Base-by-base conservation (phyloP, 2,888 invertebrate genomes). In the Emmelina monodactyla region DNA sequence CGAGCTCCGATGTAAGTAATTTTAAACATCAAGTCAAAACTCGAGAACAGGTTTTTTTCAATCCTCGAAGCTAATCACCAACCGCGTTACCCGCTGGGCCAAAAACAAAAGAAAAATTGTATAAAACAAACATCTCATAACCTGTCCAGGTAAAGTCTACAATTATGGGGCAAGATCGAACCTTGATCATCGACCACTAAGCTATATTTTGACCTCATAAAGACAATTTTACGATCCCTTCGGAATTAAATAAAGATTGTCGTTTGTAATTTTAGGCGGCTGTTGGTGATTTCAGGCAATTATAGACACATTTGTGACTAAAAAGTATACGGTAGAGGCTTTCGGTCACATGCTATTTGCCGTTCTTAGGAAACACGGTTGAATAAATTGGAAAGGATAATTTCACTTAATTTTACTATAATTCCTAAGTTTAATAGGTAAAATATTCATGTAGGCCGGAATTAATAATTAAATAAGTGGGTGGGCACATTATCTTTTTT, bases 181-280 rank as follows among this genome's bases (percentile, higher is more conserved):
- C 51, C 56, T 37, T 42, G 49, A 47, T 44, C 43, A 40, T 35
- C 44, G 39, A 35, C 30, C 47, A 53, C 54, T 49, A 70, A 64
- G 72, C 70, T 68, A 67, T 73, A 71, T 62, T 73, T 69, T 67
- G 59, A 59, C 50, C 55, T 55, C 52, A 50, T 58, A 61, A 61
- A 50, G 51, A 62, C 58, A 55, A 46, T 60, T 63, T 62, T 61
- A 60, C 42, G 48, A 46, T 42, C 44, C 35, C 43, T 46, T 45
- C 47, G 37, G 40, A 43, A 49, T 49, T 39, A 31, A 40, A 47
- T 39, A 31, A 35, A 39, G 37, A 49, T 50, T 55, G 55, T 58
- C 56, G 55, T 58, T 37, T 47, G 37, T 50, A 47, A 56, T 56
- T 53, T 51, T 37, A 36, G 32, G 37, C 35, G 43, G 44, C 47